A percentile compares a stretch with the other conserved stretches of the same genome.
Evolutionary conservation across 2,797 vertebrate genomes (phyloP).

Genomic region (Tapera naevia): DNA sequence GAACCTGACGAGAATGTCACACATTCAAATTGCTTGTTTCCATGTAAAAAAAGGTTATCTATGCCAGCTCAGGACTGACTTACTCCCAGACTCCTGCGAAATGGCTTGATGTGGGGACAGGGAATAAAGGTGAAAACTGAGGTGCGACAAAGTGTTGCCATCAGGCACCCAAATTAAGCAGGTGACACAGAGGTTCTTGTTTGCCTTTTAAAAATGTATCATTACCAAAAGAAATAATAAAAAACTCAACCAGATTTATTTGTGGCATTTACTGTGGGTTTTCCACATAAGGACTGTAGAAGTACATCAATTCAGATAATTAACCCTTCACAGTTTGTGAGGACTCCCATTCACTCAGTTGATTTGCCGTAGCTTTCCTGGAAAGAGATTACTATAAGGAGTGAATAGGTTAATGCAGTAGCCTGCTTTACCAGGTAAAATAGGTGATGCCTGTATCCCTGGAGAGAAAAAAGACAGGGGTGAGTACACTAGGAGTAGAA

Average conservation of each 20-base stretch:
- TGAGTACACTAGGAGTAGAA: not conserved
- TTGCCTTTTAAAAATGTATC: not conserved
- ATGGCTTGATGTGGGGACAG: not conserved
- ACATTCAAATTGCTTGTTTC: not conserved
- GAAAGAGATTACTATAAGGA: not conserved
- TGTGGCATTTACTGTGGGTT: not conserved
- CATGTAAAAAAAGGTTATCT: not conserved
- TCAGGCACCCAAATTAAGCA: not conserved
- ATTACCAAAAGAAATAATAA: not conserved
- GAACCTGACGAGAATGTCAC: not conserved
- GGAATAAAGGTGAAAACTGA: not conserved
- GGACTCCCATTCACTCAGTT: not conserved
- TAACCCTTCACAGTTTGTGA: not conserved
- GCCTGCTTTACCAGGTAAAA: not conserved
- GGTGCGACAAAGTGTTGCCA: fast-evolving
- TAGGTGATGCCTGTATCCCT: not conserved
- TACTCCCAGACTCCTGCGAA: not conserved
- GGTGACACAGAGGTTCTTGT: not conserved
- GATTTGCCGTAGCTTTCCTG: not conserved
- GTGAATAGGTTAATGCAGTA: not conserved
- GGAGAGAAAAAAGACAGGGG: not conserved
- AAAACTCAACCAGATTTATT: not conserved
- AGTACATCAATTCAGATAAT: not conserved
- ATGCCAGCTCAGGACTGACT: not conserved
- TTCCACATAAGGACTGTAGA: not conserved